Conservation (phyloP, 2,797 vertebrate species). For the Hypotaenidia philippensis region DNA sequence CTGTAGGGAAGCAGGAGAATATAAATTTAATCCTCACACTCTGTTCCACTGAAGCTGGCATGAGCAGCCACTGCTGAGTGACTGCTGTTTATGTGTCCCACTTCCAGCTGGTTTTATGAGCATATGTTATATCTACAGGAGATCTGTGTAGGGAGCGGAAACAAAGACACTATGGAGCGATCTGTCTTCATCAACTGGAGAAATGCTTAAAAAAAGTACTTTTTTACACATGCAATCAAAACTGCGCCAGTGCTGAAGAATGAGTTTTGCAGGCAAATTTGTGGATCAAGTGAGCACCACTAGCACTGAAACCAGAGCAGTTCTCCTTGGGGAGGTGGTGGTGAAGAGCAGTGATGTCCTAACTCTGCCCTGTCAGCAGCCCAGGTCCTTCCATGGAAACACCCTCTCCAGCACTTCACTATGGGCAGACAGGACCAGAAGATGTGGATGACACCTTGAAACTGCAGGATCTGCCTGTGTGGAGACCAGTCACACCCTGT, state of each 20-base stretch:
- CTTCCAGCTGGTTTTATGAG: slow-evolving; percentile 49
- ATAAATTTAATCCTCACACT: slow-evolving; percentile 27
- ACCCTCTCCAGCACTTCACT: not conserved
- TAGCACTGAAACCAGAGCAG: not conserved
- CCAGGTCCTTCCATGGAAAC: not conserved
- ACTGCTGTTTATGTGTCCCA: slow-evolving; percentile 57
- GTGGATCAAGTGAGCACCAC: not conserved
- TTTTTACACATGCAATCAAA: not conserved
- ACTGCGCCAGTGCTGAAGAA: not conserved
- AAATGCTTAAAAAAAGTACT: not conserved
- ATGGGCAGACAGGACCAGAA: not conserved
- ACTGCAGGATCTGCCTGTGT: not conserved
- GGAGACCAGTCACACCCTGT: not conserved
- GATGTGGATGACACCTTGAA: not conserved
- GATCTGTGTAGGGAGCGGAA: slow-evolving; percentile 36
- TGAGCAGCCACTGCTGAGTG: slow-evolving; percentile 26
- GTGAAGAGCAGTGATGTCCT: not conserved
- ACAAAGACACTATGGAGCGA: not conserved
- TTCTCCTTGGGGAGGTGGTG: not conserved
- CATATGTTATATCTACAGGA: slow-evolving; percentile 58
- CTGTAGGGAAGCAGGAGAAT: not conserved
- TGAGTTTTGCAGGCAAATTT: not conserved
- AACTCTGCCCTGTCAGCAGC: not conserved
- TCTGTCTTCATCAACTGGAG: not conserved
- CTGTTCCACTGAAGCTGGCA: slow-evolving; percentile 46